Evolutionary conservation across 2,888 invertebrate genomes (phyloP).

Genomic region (Eucriotettix oculatus): DNA sequence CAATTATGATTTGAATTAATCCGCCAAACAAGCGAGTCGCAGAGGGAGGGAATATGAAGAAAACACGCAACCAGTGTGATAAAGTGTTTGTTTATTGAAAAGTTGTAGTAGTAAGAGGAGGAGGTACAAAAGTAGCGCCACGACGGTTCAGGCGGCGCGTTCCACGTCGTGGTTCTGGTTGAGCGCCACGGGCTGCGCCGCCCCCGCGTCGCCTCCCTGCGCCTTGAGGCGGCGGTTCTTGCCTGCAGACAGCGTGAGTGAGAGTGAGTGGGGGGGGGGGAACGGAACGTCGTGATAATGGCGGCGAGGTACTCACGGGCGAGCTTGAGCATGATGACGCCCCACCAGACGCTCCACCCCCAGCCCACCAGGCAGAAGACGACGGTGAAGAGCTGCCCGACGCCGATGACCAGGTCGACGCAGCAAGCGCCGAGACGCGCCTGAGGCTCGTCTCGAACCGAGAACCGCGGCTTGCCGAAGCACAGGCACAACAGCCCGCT

Average conservation of each 20-base stretch:
- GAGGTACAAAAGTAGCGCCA: no score
- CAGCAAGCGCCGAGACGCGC: conserved; percentile 65
- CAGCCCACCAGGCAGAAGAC: conserved; percentile 89
- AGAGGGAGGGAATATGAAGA: no score
- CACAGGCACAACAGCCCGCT: conserved; percentile 81
- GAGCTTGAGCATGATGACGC: conserved; percentile 75
- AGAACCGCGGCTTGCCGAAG: conserved; percentile 75
- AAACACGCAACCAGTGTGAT: no score
- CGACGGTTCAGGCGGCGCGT: not conserved
- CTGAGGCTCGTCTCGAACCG: conserved; percentile 59
- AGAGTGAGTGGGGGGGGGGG: not conserved
- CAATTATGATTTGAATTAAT: no score
- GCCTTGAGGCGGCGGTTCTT: conserved; percentile 4
- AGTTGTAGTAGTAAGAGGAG: no score
- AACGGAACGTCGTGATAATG: no score
- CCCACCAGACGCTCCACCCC: conserved; percentile 99
- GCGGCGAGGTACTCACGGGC: conserved; percentile 54
- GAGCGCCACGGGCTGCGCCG: no score
- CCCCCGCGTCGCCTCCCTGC: no score
- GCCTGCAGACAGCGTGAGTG: not conserved
- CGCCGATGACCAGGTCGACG: conserved; percentile 71
- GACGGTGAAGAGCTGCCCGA: conserved; percentile 82
- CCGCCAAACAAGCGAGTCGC: no score
- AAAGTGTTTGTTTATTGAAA: no score
- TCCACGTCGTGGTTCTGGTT: not conserved